Evolutionary conservation across 2,888 invertebrate genomes (phyloP), one percentile per base, ranked within the genome.

Genomic region (Plutella xylostella): DNA sequence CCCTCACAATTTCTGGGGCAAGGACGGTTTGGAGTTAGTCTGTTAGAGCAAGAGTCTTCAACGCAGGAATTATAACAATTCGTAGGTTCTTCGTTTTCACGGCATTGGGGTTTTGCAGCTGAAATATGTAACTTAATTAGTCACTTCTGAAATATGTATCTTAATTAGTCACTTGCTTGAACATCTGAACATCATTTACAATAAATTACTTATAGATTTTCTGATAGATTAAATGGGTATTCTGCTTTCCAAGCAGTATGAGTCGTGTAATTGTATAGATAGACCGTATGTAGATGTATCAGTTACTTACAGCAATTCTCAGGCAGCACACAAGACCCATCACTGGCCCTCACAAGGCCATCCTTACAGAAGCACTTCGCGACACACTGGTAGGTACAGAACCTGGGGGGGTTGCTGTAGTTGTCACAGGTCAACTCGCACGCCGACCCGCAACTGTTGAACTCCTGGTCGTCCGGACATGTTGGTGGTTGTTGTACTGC

Each of bases 41-140:
- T 37, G 4, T 15, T 37, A 18, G 18, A 19, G 20, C 37, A 37
- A 20, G 37, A 18, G 12, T 37, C 20, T 2, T 37, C 37, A 15
- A 18, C n/a, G 7, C 37, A 37, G 4, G 37, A 20, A 12, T 37
- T 37, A 18, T 9, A 18, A n/a, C 37, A 37, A 15, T 19, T 20
- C 20, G 19, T 18, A 11, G 18, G 37, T 6, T 15, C 28, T 45
- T 53, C 51, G 40, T 50, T 47, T 2, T 41, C 44, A 11, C 33
- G 30, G 25, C 51, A 51, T 12, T 17, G 41, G 6, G 47, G 48
- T n/a, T n/a, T n/a, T n/a, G 31, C 31, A 19, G 49, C 48, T 49
- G 47, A 4, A 42, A 44, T 25, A 7, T 19, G 20, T 33, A 31
- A 5, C 19, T 9, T 18, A 7, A 35, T 19, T 11, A 19, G n/a